Evolutionary conservation across 2,888 invertebrate genomes (phyloP), one percentile per base, ranked within the genome.

Genomic region (Aspidiotus rigidus): DNA sequence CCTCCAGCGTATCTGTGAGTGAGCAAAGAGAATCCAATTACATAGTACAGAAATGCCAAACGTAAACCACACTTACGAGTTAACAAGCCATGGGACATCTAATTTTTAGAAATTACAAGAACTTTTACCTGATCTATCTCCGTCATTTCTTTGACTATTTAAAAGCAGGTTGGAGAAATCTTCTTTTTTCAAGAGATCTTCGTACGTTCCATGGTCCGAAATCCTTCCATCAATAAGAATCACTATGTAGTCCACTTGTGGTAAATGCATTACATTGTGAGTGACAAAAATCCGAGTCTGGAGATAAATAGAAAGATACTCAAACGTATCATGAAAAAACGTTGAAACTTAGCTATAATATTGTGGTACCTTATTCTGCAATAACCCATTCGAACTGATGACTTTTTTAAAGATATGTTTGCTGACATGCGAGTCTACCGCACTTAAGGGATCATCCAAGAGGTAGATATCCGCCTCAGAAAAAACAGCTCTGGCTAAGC

Each of bases 231-330:
- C 84, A 75, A 88, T 88, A 75, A 99, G 79, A 5, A 98, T 97
- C 72, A 95, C 79, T 73, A 99, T 93, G 75, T 89, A 83, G 80
- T 98, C 93, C 1, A 91, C 90, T 76, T 91, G 86, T 0, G 94
- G 90, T 74, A 98, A 82, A 80, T 91, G 96, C 10, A 93, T 91
- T 67, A 98, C 88, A 73, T 93, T 90, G 78, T 99, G 97, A 0
- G 98, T 99, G 39, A 98, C 97, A 75, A 98, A 83, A 60, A 99
- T 80, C 71, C 97, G 83, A 0, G 97, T 96, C 81, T 74, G 62
- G 42, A n/a, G 62, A 17, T n/a, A 70, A n/a, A 44, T 16, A 44
- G 7, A 63, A 28, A 28, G 28, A n/a, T 1, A 5, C 5, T 28
- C 5, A 28, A 28, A 53, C 28, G 1, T 5, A 1, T 28, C 28